These are phyloP conservation scores for Aplocera efformata DNA, from an alignment of 2,888 invertebrate species.

Conservation along the genomic window DNA sequence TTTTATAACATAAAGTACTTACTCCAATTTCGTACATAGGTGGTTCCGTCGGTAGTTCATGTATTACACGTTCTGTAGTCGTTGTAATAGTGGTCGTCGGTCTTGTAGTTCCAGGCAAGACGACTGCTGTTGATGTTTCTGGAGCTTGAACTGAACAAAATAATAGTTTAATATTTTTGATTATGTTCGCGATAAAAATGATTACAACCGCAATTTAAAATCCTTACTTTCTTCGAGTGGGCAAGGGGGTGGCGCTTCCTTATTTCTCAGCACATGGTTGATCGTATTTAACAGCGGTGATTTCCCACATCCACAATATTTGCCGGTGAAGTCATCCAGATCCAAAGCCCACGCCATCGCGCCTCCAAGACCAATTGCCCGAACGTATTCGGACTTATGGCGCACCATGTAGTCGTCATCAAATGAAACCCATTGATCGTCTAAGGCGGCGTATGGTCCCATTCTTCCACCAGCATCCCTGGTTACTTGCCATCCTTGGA, in stretches of 20 bases:
- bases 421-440: constrained; percentile 96
- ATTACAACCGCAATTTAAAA: no score
- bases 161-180: constrained; percentile 1
- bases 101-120: constrained; percentile 18
- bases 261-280: constrained; percentile 88
- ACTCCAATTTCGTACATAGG: constrained; percentile 14
- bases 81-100: constrained; percentile 15
- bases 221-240: constrained; percentile 61
- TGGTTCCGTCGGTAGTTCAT: constrained; percentile 19
- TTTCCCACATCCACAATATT: constrained; percentile 88
- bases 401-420: constrained; percentile 92
- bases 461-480: constrained; percentile 89
- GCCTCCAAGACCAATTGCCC: constrained; percentile 89
- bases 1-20: no score
- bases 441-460: constrained; percentile 91
- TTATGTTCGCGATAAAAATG: no score
- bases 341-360: constrained; percentile 95
- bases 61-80: constrained; percentile 25
- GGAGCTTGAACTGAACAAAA: constrained; percentile 24
- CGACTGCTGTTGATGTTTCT: constrained; percentile 19
- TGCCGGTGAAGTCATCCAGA: constrained; percentile 91
- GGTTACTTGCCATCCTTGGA: constrained; percentile 88
- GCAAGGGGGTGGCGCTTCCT: constrained; percentile 81
- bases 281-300: constrained; percentile 90
- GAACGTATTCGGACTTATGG: constrained; percentile 90